Percentiles rank a stretch among this genome's conserved stretches.
Conservation (phyloP, 2,797 vertebrate genomes). For the Danio jaintianensis region DNA sequence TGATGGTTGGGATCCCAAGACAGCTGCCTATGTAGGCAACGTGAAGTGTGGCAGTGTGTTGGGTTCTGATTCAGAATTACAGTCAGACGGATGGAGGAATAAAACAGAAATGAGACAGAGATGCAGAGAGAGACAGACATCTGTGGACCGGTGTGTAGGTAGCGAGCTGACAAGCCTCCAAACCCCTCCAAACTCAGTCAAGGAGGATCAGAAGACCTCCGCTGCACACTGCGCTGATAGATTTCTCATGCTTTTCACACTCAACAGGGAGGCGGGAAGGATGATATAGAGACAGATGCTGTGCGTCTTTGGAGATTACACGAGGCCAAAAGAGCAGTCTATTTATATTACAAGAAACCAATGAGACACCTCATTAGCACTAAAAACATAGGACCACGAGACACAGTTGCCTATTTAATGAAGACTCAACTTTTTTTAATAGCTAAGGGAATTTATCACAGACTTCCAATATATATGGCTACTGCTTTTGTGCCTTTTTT, state of each 20-base stretch:
- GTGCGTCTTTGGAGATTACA: constrained; percentile 60
- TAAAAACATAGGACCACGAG: constrained; percentile 23
- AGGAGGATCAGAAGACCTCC: constrained; percentile 53
- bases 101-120: constrained; percentile 62
- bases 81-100: constrained; percentile 1
- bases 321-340: constrained; percentile 47
- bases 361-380: constrained; percentile 37
- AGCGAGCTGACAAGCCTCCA: constrained; percentile 59
- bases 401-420: constrained; percentile 31
- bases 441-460: constrained; percentile 30
- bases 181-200: constrained; percentile 55
- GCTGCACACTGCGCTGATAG: constrained; percentile 44
- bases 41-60: too few relatives aligned
- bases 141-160: constrained; percentile 50
- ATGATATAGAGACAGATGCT: constrained; percentile 61
- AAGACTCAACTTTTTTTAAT: constrained; percentile 24
- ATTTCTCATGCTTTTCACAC: constrained; percentile 61
- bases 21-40: background rate
- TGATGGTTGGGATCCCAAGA: background rate
- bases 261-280: constrained; percentile 61
- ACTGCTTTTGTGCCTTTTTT: constrained; percentile 19
- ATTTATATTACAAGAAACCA: constrained; percentile 52
- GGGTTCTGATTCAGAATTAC: constrained; percentile 12
- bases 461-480: background rate
- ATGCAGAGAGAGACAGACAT: constrained; percentile 55